A percentile compares a stretch with the other conserved stretches of the same genome.
phyloP scores from a whole-genome alignment of 2,797 vertebrate species.

The Molothrus aeneus region DNA sequence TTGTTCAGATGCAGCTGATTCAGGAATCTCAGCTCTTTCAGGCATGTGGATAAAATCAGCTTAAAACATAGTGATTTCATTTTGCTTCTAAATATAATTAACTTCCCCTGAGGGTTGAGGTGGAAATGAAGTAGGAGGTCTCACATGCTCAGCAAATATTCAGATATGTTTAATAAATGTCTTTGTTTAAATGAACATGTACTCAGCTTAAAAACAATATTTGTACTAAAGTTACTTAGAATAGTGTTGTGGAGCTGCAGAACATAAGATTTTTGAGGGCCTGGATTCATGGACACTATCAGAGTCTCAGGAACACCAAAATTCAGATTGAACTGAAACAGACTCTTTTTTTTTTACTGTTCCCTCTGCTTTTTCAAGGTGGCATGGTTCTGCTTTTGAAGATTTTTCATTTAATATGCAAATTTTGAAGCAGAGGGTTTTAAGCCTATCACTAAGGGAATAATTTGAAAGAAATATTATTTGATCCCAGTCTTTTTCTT shows the following conservation, averaged over 20 bases:
- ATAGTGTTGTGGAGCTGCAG: background rate
- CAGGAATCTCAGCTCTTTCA: rapidly evolving
- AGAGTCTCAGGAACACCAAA: background rate
- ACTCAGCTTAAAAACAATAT: background rate
- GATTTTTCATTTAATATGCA: background rate
- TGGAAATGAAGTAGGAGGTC: background rate
- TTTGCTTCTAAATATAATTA: background rate
- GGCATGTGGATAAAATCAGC: background rate
- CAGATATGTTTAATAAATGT: background rate
- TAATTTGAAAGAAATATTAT: background rate
- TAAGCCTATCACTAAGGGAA: background rate
- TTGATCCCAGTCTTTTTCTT: background rate
- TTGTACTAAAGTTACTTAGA: background rate
- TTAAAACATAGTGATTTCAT: background rate
- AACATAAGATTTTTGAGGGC: background rate
- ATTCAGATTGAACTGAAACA: background rate
- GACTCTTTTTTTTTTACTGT: background rate
- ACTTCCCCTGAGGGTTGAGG: background rate
- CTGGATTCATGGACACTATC: rapidly evolving
- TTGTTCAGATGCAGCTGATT: background rate
- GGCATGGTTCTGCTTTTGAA: background rate
- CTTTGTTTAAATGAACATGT: background rate
- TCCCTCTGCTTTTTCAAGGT: background rate
- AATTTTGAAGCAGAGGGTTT: background rate
- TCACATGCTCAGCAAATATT: background rate